Percentiles rank a stretch among this genome's conserved stretches.
These are phyloP conservation scores for Dasypolia templi DNA, from an alignment of 2,888 invertebrate species.

Conservation along the genomic window DNA sequence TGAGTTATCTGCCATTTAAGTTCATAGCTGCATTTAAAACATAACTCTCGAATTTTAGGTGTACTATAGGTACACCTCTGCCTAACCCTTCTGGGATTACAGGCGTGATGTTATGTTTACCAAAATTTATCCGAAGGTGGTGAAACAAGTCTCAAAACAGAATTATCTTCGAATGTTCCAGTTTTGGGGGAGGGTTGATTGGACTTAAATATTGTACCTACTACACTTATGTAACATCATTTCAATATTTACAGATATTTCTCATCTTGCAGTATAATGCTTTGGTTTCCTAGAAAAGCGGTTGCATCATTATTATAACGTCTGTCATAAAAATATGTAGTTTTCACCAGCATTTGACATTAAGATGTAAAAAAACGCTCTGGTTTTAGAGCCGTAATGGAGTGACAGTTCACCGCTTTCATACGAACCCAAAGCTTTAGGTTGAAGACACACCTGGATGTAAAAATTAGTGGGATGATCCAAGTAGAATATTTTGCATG, in stretches of 20 bases:
- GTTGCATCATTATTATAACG: too few relatives aligned
- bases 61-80: too few relatives aligned
- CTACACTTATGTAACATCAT: slow-evolving; percentile 26
- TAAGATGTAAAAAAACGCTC: neutral
- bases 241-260: slow-evolving; percentile 42
- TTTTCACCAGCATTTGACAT: neutral
- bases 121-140: neutral
- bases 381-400: neutral
- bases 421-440: neutral
- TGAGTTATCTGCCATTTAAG: neutral
- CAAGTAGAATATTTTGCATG: neutral
- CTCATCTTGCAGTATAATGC: neutral
- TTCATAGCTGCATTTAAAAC: too few relatives aligned
- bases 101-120: too few relatives aligned
- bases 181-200: slow-evolving; percentile 15
- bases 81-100: too few relatives aligned
- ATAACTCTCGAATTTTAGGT: too few relatives aligned
- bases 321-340: neutral
- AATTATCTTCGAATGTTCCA: slow-evolving; percentile 22
- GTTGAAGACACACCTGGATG: neutral
- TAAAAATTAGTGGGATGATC: neutral
- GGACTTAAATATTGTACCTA: slow-evolving; percentile 11
- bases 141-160: neutral
- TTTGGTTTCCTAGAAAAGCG: neutral
- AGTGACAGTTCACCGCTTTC: neutral